Evolutionary conservation across 1,140 invertebrate species (phyloP), one percentile per base, ranked within the genome.

Genomic region (Drosophila repleta): DNA sequence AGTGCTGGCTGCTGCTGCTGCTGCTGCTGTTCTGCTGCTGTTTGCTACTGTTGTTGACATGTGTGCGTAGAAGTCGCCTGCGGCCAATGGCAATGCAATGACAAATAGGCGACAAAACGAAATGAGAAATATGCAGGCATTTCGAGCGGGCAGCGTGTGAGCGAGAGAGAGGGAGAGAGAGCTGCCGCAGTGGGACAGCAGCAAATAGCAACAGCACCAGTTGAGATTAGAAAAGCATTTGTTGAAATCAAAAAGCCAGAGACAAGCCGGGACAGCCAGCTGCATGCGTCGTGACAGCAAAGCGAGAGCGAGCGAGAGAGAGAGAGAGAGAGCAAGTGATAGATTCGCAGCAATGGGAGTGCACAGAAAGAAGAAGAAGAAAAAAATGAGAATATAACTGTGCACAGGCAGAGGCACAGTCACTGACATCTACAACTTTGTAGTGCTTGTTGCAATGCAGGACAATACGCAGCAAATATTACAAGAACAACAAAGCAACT

Each of bases 91-190:
- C 79, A 88, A 88, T 87, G 83, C 82, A 78, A 88, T 87, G 83
- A 88, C 83, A 87, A 87, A 87, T 82, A 87, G 83, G 83, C 82
- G 82, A 87, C 83, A 88, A 87, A 87, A 87, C 78, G 82, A 87
- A 88, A 87, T 88, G 82, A 87, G 82, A 87, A 87, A 87, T 88
- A 70, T 75, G 71, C 74, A 69, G 52, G 58, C 52, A 74, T 65
- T 48, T 49, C 24, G 26, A 17, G 49, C 15, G 26, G 15, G 29
- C 17, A 29, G 13, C 5, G 69, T 51, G 24, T 35, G 52, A 20
- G 32, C 24, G 26, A 8, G 32, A 41, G 10, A 1, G 15, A n/a
- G 2, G 3, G 15, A 2, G 6, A 15, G 3, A 4, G 15, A 10
- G 48, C 41, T 45, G 46, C 37, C 55, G 57, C 24, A 20, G 26